Base-by-base conservation (phyloP, 2,113 vertebrate species). In the Toxotes chatareus region DNA sequence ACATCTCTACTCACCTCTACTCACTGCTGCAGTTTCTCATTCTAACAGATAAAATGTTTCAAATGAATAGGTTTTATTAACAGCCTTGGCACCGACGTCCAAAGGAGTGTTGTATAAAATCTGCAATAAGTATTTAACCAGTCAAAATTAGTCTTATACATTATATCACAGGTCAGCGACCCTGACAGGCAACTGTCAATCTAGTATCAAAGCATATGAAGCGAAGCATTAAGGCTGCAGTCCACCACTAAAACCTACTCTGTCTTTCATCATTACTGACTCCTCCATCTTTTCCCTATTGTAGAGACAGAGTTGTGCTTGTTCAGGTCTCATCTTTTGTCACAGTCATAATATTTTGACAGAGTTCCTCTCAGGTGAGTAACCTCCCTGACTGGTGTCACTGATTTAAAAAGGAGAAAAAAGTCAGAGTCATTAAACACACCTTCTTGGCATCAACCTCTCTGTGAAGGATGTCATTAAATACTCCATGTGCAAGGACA, bases 291-390 rank as follows among this genome's bases (percentile, higher is more conserved):
- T 34, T 55, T 79, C 67, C 11, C 13, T 44, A 7, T 32, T 27
- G 27, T 27, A 27, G 27, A 27, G 27, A 27, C 27, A 27, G 27
- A 27, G 27, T 27, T 27, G 27, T 27, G 27, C 27, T 27, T 27
- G 27, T 27, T 27, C 27, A 27, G 27, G n/a, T 79, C 59, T 27
- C 78, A 55, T 88, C 79, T 79, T 27, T 42, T 78, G 70, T 81
- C 80, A 83, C 76, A 90, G 86, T 88, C 76, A 40, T 32, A 16
- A 74, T 72, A 82, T 88, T 86, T 85, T 63, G 47, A 14, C 42
- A 36, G 16, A 66, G 73, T 82, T 10, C 21, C 38, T 67, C 36
- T 82, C 46, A 75, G 76, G 84, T 84, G 73, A 86, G 63, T 80
- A 55, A 76, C 82, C 71, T 76, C 16, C 32, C 53, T 51, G n/a